Percentiles rank a stretch among this genome's conserved stretches.
Evolutionary conservation across 2,797 vertebrate genomes (phyloP).

Genomic region (Erpetoichthys calabaricus): DNA sequence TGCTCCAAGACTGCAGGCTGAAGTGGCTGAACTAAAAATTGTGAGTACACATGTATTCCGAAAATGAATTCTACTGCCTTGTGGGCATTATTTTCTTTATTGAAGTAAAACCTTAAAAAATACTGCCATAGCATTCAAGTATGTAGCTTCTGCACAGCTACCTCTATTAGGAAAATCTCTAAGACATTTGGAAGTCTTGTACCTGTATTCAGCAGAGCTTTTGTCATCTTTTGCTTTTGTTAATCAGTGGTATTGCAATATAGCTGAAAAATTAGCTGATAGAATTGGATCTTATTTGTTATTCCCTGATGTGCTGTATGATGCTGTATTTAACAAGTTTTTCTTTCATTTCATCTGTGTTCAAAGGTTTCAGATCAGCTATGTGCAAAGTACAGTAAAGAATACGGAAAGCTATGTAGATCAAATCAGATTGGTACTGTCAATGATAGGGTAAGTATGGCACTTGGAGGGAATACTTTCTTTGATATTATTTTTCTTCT

Average conservation of each 20-base stretch:
- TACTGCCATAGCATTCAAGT: background rate
- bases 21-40: constrained; percentile 80
- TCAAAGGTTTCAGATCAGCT: constrained; percentile 86
- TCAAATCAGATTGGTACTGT: constrained; percentile 97
- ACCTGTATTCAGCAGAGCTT: no score
- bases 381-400: constrained; percentile 96
- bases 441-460: constrained; percentile 72
- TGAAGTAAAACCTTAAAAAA: background rate
- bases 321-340: background rate
- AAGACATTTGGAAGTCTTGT: no score
- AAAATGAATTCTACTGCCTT: background rate
- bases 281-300: no score
- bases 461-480: background rate
- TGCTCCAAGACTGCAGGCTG: constrained; percentile 81
- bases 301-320: no score
- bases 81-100: background rate
- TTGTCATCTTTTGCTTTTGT: no score
- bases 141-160: background rate
- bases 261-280: no score
- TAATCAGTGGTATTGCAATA: no score
- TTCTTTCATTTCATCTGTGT: constrained; percentile 14
- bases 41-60: constrained; percentile 72
- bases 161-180: background rate
- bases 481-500: background rate
- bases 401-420: constrained; percentile 91